phyloP scores from a whole-genome alignment of 1,140 invertebrate genomes.

The Pogonomyrmex barbatus region DNA sequence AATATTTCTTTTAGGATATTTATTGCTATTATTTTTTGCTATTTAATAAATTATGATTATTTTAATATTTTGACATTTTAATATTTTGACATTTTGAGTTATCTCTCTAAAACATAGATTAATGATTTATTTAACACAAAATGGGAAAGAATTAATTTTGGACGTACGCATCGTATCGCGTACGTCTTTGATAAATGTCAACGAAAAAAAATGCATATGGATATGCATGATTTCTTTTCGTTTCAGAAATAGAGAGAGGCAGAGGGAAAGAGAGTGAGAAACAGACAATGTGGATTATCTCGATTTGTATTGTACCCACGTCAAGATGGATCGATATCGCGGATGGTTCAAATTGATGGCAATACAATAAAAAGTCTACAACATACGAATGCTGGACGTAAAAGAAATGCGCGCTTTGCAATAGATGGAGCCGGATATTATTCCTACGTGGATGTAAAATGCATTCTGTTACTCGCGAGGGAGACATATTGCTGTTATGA shows the following conservation, averaged over 20 bases:
- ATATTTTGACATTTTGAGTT: not conserved
- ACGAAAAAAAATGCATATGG: conserved; percentile 19
- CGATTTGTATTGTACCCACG: conserved; percentile 17
- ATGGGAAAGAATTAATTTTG: not conserved
- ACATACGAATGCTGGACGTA: not conserved
- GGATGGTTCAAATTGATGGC: conserved; percentile 33
- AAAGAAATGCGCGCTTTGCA: conserved; percentile 34
- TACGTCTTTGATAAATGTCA: not conserved
- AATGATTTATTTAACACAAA: not conserved
- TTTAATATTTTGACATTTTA: not conserved
- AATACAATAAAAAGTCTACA: conserved; percentile 43
- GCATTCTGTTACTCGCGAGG: conserved; percentile 11
- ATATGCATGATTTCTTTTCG: not conserved
- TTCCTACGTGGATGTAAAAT: conserved; percentile 26
- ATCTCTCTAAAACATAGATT: not conserved
- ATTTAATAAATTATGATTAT: not conserved
- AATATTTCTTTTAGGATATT: not conserved
- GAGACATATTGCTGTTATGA: not conserved
- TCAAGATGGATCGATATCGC: conserved; percentile 36
- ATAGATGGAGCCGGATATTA: conserved; percentile 29
- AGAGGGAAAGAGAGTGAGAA: not conserved
- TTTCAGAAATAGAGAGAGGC: conserved; percentile 4
- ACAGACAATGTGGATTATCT: conserved; percentile 12
- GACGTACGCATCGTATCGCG: not conserved
- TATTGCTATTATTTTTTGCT: not conserved